Conservation (phyloP, 92 coral and sea anemone species). For the Bergia sp. region DNA sequence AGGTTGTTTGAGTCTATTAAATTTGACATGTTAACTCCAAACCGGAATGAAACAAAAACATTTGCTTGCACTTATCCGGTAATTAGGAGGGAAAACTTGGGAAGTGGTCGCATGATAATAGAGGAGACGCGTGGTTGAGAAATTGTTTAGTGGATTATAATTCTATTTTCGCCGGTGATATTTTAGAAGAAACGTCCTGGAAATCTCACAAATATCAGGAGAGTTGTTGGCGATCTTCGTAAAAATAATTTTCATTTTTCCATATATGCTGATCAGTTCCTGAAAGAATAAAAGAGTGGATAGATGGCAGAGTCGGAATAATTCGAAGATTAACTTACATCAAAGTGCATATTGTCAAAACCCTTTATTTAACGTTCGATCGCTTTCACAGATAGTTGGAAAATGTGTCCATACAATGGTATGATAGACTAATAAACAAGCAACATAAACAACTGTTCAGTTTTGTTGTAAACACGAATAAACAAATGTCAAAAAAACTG, state of each 20-base stretch:
- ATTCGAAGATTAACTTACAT: conserved; percentile 2
- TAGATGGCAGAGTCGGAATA: conserved; percentile 6
- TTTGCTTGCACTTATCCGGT: too few relatives aligned
- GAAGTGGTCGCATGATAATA: too few relatives aligned
- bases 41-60: too few relatives aligned
- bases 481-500: not conserved
- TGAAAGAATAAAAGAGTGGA: conserved; percentile 3
- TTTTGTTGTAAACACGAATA: not conserved
- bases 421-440: conserved; percentile 2
- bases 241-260: conserved; percentile 1
- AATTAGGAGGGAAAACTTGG: too few relatives aligned
- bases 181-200: conserved; percentile 5
- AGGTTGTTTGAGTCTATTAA: not conserved
- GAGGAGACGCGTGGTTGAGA: too few relatives aligned
- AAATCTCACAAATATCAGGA: conserved; percentile 3
- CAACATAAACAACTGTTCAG: conserved; percentile 1
- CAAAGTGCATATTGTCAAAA: conserved; percentile 3
- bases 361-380: conserved; percentile 4
- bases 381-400: conserved; percentile 6
- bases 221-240: conserved; percentile 6
- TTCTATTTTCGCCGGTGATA: not conserved
- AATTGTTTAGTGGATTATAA: too few relatives aligned
- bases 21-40: too few relatives aligned
- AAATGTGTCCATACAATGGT: not conserved
- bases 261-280: conserved; percentile 5